Conservation (phyloP, 2,888 invertebrate species). For the Cylloceria caligata region DNA sequence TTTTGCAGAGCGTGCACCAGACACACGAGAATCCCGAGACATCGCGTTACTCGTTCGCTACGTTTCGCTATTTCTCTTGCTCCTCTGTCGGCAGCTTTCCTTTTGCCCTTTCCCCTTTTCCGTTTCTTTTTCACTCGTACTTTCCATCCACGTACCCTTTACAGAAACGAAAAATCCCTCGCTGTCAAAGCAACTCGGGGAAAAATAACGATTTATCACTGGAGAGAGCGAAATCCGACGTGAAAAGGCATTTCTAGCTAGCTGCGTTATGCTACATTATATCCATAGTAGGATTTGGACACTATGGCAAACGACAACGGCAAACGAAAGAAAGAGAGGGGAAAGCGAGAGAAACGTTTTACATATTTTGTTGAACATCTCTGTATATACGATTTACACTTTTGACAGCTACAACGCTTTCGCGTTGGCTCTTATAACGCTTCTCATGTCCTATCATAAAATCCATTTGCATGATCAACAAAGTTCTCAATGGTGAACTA, state of each 20-base stretch:
- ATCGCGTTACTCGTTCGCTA: conserved; percentile 31
- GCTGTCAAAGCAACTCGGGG: conserved; percentile 49
- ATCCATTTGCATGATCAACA: conserved; percentile 11
- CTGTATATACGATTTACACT: conserved; percentile 16
- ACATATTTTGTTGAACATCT: conserved; percentile 42
- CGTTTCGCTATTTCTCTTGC: conserved; percentile 34
- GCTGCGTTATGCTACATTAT: neutral
- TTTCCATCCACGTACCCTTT: conserved; percentile 57
- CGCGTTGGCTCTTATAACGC: neutral
- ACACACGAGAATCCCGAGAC: conserved; percentile 62
- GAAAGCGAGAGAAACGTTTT: conserved; percentile 24
- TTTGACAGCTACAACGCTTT: conserved; percentile 12
- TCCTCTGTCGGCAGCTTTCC: conserved; percentile 8
- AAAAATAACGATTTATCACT: conserved; percentile 61
- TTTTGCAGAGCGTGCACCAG: conserved; percentile 65
- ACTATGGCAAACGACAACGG: conserved; percentile 13
- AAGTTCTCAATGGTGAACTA: conserved; percentile 2
- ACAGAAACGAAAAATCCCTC: conserved; percentile 51
- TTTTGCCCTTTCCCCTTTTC: conserved; percentile 27
- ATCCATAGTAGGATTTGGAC: conserved; percentile 9
- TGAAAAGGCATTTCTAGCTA: conserved; percentile 29
- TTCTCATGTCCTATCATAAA: conserved; percentile 10
- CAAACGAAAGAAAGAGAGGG: neutral
- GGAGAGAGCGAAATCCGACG: conserved; percentile 20
- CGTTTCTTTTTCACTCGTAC: conserved; percentile 48